These are phyloP conservation scores for Mesorhabditis sp. DNA, from an alignment of 2,888 invertebrate species.

Conservation along the genomic window DNA sequence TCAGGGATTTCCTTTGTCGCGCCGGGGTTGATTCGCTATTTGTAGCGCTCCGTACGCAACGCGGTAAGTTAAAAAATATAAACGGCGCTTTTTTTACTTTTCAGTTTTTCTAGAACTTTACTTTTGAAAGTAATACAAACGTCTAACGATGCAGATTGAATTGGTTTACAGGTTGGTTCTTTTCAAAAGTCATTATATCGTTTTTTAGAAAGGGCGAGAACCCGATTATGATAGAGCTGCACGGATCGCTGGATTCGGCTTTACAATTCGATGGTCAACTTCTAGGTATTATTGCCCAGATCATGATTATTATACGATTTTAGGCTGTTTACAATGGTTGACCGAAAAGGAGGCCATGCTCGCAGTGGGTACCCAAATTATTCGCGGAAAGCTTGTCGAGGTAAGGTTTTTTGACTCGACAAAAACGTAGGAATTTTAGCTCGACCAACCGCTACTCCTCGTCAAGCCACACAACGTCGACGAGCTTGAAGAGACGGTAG, in stretches of 20 bases:
- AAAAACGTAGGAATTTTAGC: not conserved
- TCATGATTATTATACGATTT: not conserved
- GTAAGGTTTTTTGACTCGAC: not conserved
- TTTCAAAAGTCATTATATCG: not conserved
- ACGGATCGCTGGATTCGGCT: not conserved
- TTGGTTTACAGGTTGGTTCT: not conserved
- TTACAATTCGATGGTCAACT: not conserved
- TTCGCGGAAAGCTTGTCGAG: not conserved
- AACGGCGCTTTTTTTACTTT: no score
- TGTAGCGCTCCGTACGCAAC: no score
- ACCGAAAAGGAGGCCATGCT: conserved; percentile 2
- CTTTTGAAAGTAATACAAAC: not conserved
- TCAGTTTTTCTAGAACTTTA: no score
- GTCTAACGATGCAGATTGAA: not conserved
- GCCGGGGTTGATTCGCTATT: no score
- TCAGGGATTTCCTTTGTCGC: no score
- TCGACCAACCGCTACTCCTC: not conserved
- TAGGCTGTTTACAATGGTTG: conserved; percentile 4
- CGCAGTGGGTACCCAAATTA: not conserved
- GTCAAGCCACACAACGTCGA: not conserved
- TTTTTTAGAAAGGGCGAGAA: not conserved
- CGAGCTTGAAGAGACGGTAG: not conserved
- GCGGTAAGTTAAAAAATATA: no score
- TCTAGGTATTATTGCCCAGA: not conserved
- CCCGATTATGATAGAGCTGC: not conserved